Percentiles rank a stretch among this genome's conserved stretches.
These are phyloP conservation scores for Peromyscus maniculatus DNA, from an alignment of 2,113 vertebrate genomes.

Conservation along the genomic window DNA sequence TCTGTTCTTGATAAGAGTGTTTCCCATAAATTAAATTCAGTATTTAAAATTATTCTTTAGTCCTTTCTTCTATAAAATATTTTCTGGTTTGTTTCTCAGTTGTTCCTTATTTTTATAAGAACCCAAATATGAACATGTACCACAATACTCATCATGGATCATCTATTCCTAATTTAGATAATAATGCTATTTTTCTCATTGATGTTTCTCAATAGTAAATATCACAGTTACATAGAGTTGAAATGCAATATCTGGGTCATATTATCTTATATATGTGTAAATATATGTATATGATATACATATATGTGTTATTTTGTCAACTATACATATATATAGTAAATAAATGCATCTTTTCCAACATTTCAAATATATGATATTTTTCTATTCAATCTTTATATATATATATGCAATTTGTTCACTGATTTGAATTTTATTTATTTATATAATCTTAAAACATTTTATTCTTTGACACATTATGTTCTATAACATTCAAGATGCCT, in stretches of 20 bases:
- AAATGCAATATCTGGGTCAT: neutral
- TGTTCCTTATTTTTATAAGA: neutral
- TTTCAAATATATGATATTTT: neutral
- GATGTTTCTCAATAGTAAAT: neutral
- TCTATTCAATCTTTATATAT: neutral
- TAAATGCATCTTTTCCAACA: neutral
- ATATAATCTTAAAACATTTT: neutral
- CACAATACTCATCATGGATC: neutral
- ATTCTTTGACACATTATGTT: neutral
- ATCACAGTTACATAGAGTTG: neutral
- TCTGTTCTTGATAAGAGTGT: neutral
- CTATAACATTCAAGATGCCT: neutral
- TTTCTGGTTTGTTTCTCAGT: neutral
- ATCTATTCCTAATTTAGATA: neutral
- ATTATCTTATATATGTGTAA: neutral
- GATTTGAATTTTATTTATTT: slow-evolving; percentile 15
- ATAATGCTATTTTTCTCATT: neutral
- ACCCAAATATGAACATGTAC: neutral
- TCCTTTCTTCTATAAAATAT: neutral
- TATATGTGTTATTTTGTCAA: neutral
- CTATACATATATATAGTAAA: neutral
- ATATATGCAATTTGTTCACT: neutral
- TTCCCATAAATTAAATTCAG: neutral
- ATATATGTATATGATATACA: neutral
- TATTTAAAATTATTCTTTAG: neutral